Conservation (phyloP, 2,888 invertebrate genomes). For the Meliscaeva auricollis region DNA sequence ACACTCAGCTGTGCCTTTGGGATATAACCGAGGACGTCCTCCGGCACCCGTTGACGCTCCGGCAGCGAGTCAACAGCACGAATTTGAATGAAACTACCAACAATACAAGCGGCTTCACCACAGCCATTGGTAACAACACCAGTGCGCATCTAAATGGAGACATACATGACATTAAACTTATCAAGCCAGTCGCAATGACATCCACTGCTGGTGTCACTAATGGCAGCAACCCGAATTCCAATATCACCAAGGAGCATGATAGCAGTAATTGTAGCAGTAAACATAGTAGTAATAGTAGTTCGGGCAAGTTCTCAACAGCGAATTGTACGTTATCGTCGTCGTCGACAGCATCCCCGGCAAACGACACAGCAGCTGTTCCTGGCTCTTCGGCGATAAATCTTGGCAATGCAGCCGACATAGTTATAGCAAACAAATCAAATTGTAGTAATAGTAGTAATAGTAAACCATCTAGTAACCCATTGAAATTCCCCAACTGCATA, state of each 20-base stretch:
- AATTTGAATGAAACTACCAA: conserved; percentile 80
- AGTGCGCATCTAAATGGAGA: conserved; percentile 81
- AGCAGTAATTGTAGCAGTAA: conserved; percentile 81
- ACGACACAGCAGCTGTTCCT: conserved; percentile 49
- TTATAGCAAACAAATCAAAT: conserved; percentile 77
- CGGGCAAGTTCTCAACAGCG: conserved; percentile 84
- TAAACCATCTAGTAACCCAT: conserved; percentile 79
- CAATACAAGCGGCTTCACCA: conserved; percentile 68
- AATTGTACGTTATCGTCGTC: conserved; percentile 84
- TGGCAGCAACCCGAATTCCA: conserved; percentile 58
- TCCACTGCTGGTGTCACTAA: conserved; percentile 44
- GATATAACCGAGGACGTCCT: conserved; percentile 98
- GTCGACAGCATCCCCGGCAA: conserved; percentile 79
- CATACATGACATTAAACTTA: conserved; percentile 82
- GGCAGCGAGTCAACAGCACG: conserved; percentile 82
- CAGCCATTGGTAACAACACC: conserved; percentile 53
- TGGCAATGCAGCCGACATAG: conserved; percentile 55
- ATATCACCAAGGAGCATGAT: conserved; percentile 71
- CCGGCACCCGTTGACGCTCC: conserved; percentile 86
- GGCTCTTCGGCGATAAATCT: conserved; percentile 51
- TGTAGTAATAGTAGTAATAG: conserved; percentile 82
- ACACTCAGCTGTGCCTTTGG: conserved; percentile 99
- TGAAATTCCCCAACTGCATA: conserved; percentile 83
- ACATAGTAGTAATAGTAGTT: conserved; percentile 81
- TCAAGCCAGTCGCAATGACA: conserved; percentile 82